These are phyloP conservation scores for Microcebus murinus DNA, from an alignment of 2,113 vertebrate species.

Conservation along the genomic window DNA sequence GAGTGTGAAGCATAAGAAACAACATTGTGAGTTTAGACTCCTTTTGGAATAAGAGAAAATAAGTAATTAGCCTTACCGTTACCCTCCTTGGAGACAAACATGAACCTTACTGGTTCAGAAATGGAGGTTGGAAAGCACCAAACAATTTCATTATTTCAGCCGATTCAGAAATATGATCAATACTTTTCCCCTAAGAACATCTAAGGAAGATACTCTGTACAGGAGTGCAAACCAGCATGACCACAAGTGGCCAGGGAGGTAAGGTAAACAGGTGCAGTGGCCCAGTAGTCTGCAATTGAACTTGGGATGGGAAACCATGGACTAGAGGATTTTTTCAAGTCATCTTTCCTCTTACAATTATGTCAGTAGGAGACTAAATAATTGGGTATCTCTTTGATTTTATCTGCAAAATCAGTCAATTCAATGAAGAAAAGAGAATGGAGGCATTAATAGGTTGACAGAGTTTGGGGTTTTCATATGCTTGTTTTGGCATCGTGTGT, in stretches of 20 bases:
- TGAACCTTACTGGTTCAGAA: not conserved
- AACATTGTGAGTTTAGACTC: not conserved
- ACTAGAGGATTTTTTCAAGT: not conserved
- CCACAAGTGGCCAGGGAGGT: not conserved
- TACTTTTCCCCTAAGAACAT: not conserved
- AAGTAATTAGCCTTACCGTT: not conserved
- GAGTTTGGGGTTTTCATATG: not conserved
- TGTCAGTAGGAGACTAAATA: not conserved
- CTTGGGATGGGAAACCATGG: not conserved
- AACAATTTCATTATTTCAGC: not conserved
- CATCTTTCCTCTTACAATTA: not conserved
- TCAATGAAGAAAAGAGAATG: not conserved
- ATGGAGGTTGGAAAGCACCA: not conserved
- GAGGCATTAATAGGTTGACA: not conserved
- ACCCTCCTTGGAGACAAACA: not conserved
- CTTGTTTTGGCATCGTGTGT: not conserved
- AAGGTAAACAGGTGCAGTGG: not conserved
- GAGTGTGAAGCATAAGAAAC: not conserved
- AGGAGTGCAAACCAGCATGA: not conserved
- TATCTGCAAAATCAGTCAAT: conserved; percentile 15
- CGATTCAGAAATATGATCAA: not conserved
- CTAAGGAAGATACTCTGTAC: not conserved
- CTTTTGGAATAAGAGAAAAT: not conserved
- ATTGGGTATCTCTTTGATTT: not conserved
- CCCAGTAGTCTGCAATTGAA: not conserved